Conservation (phyloP, 2,113 vertebrate species). For the Hemibagrus wyckioides region DNA sequence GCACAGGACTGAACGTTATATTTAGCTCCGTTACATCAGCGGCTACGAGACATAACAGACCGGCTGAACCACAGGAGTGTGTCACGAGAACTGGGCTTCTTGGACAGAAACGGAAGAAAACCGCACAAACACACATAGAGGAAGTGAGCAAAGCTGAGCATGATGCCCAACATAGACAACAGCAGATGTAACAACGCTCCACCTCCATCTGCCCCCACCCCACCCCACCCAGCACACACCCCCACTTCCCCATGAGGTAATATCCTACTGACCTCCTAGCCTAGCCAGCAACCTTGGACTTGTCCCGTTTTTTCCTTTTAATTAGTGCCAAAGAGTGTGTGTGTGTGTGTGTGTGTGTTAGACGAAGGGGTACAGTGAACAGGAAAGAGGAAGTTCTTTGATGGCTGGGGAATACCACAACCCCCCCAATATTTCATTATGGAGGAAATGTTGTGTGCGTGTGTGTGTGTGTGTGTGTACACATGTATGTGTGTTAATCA, state of each 20-base stretch:
- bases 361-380: background rate
- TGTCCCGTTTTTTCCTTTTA: background rate
- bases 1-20: slow-evolving; percentile 58
- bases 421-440: slow-evolving; percentile 28
- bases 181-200: slow-evolving; percentile 26
- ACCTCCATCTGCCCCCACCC: background rate
- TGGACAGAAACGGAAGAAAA: slow-evolving; percentile 56
- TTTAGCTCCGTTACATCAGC: slow-evolving; percentile 69
- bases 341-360: slow-evolving; percentile 13
- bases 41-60: slow-evolving; percentile 64
- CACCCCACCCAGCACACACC: background rate
- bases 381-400: slow-evolving; percentile 36
- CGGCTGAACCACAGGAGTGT: slow-evolving; percentile 58
- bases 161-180: slow-evolving; percentile 3
- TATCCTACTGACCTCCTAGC: slow-evolving; percentile 30
- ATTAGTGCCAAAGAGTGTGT: background rate
- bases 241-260: slow-evolving; percentile 31
- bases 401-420: slow-evolving; percentile 21
- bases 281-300: background rate
- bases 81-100: slow-evolving; percentile 65
- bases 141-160: slow-evolving; percentile 36
- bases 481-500: background rate
- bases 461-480: background rate
- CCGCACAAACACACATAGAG: slow-evolving; percentile 36
- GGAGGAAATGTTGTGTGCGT: slow-evolving; percentile 34